Evolutionary conservation across 2,888 invertebrate genomes (phyloP).

Genomic region (Byasa hedistus): DNA sequence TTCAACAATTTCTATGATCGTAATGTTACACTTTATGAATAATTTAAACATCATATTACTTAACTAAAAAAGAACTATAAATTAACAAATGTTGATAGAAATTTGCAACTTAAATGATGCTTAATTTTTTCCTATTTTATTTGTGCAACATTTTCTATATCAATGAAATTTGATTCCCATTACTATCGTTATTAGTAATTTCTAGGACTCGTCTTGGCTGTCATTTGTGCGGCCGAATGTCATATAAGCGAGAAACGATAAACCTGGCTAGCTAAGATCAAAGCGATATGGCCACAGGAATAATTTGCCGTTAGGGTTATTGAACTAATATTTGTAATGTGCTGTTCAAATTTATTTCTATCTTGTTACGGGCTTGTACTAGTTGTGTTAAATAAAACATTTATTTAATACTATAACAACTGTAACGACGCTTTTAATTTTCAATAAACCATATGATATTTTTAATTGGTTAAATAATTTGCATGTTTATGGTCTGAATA

Average conservation of each 20-base stretch:
- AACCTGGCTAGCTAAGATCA: slow-evolving; percentile 16
- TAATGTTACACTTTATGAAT: too few relatives aligned
- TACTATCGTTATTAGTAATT: neutral
- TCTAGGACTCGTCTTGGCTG: slow-evolving; percentile 2
- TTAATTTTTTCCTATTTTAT: too few relatives aligned
- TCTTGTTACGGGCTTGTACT: neutral
- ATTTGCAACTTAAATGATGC: too few relatives aligned
- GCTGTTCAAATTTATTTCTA: slow-evolving; percentile 1
- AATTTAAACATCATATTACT: too few relatives aligned
- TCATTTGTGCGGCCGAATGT: slow-evolving; percentile 5
- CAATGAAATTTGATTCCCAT: neutral
- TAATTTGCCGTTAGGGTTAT: slow-evolving; percentile 16
- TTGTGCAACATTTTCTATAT: too few relatives aligned
- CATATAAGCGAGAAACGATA: slow-evolving; percentile 11
- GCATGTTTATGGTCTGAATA: neutral
- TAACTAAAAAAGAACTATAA: neutral
- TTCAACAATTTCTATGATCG: too few relatives aligned
- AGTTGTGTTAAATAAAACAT: neutral
- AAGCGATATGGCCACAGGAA: slow-evolving; percentile 20
- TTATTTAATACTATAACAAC: neutral
- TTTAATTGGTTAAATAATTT: slow-evolving; percentile 2
- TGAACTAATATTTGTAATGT: slow-evolving; percentile 17
- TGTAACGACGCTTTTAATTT: neutral
- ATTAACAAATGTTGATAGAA: too few relatives aligned
- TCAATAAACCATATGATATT: neutral